phyloP scores from a whole-genome alignment of 2,888 invertebrate genomes.

The Caenorhabditis sp. region DNA sequence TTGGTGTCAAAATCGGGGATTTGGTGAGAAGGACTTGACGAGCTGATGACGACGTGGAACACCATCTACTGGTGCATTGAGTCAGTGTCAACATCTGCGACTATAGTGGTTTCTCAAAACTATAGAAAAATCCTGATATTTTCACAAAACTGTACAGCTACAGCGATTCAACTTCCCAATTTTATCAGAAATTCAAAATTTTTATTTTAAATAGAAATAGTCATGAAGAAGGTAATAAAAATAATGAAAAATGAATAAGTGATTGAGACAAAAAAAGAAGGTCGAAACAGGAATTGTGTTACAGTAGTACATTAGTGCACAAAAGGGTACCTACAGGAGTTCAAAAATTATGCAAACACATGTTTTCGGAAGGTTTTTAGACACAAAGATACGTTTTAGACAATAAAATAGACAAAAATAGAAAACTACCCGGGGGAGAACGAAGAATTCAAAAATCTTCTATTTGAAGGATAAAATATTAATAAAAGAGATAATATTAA shows the following conservation, averaged over 20 bases:
- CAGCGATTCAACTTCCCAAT: neutral
- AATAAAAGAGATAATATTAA: no score
- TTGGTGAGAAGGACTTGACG: constrained; percentile 12
- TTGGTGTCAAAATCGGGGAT: constrained; percentile 44
- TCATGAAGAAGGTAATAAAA: neutral
- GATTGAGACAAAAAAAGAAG: neutral
- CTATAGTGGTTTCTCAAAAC: neutral
- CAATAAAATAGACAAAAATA: neutral
- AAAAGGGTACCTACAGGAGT: neutral
- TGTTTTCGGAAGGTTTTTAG: neutral
- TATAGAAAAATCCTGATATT: neutral
- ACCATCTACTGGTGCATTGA: neutral
- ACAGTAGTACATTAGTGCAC: neutral
- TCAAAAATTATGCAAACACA: constrained; percentile 3
- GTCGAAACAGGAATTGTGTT: neutral
- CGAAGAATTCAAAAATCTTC: no score
- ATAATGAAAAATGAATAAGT: neutral
- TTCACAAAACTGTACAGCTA: neutral
- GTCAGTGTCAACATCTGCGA: neutral
- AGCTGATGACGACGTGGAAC: neutral
- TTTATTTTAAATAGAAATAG: neutral
- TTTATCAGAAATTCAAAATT: neutral
- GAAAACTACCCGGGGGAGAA: no score
- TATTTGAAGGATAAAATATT: no score
- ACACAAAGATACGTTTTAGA: neutral